phyloP scores from a whole-genome alignment of 2,797 vertebrate genomes.

The Myiotriccus ornatus region DNA sequence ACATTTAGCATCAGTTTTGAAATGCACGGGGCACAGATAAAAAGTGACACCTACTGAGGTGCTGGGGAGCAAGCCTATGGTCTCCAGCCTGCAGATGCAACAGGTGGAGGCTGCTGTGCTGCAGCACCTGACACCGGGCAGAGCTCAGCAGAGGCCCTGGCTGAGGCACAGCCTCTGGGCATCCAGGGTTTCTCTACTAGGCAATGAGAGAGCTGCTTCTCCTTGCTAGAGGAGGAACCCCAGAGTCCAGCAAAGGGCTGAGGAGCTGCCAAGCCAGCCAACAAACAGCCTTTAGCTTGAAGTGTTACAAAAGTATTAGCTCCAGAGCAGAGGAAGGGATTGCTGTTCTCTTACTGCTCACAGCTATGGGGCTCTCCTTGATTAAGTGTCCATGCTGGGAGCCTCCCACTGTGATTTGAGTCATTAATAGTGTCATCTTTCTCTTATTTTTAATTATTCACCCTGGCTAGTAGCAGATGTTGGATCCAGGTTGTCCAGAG shows the following conservation, averaged over 20 bases:
- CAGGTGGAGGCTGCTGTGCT: not conserved
- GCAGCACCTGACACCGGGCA: not conserved
- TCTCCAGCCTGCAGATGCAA: accelerated
- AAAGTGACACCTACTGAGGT: not conserved
- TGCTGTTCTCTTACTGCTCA: not conserved
- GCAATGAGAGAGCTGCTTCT: not conserved
- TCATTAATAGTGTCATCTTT: not conserved
- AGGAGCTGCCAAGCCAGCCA: not conserved
- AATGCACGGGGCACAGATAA: not conserved
- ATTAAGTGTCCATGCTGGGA: not conserved
- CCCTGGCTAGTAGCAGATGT: not conserved
- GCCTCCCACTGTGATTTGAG: not conserved
- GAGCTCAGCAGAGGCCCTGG: not conserved
- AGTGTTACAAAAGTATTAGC: not conserved
- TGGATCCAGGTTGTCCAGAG: not conserved
- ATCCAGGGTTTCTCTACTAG: not conserved
- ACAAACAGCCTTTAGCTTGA: not conserved
- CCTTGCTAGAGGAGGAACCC: not conserved
- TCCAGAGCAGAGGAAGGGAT: not conserved
- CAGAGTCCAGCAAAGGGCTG: not conserved
- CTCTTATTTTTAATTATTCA: not conserved
- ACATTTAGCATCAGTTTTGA: not conserved
- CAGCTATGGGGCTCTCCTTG: not conserved
- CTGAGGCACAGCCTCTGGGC: not conserved
- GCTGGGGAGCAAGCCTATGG: not conserved